Percentiles rank a stretch among this genome's conserved stretches.
Evolutionary conservation across 2,113 vertebrate genomes (phyloP).

Genomic region (Podarcis raffonei): DNA sequence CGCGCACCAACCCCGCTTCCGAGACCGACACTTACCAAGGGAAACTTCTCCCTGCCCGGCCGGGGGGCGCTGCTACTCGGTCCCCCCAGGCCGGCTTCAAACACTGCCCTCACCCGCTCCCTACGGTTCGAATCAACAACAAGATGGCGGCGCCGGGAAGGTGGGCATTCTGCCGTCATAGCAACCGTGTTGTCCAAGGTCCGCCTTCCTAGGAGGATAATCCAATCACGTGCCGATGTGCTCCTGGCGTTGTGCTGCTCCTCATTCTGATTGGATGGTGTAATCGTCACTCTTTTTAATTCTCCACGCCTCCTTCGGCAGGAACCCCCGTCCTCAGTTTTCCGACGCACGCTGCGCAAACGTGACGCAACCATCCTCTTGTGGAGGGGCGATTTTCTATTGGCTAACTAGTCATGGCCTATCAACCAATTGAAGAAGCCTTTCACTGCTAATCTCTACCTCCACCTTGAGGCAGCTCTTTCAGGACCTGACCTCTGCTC

Average conservation of each 20-base stretch:
- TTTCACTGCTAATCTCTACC: conserved; percentile 5
- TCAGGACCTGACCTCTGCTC: neutral
- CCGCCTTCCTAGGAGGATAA: neutral
- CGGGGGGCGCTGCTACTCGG: conserved; percentile 22
- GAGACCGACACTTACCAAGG: neutral
- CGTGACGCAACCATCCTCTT: conserved; percentile 1
- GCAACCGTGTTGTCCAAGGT: conserved; percentile 54
- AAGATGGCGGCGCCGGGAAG: conserved; percentile 69
- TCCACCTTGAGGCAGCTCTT: neutral
- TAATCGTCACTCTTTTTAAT: accelerated
- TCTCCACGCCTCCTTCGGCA: neutral
- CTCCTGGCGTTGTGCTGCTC: accelerated
- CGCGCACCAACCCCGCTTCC: neutral
- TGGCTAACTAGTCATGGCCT: conserved; percentile 26
- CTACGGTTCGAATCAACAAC: conserved; percentile 70
- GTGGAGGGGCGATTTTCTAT: neutral
- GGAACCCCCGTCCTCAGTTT: neutral
- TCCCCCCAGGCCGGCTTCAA: conserved; percentile 15
- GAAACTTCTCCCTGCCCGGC: conserved; percentile 46
- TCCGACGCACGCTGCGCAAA: conserved; percentile 59
- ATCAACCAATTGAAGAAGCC: conserved; percentile 30
- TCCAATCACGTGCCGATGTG: neutral
- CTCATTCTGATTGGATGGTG: accelerated
- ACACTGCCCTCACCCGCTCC: conserved; percentile 41
- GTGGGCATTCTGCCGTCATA: conserved; percentile 64